A percentile compares a stretch with the other conserved stretches of the same genome.
Evolutionary conservation across 2,113 vertebrate species (phyloP).

Genomic region (Brevimyrus niger): DNA sequence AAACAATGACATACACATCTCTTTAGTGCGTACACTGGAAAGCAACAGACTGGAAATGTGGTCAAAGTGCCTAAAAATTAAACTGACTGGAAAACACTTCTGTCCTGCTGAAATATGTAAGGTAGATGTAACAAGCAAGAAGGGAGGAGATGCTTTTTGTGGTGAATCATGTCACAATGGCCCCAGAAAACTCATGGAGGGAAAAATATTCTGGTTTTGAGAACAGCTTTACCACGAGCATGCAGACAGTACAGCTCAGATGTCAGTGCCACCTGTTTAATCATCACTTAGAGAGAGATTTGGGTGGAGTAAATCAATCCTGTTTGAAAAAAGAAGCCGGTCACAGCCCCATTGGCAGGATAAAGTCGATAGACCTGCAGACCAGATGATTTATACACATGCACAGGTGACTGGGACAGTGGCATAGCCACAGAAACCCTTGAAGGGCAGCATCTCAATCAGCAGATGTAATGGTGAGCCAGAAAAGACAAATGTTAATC

Average conservation of each 20-base stretch:
- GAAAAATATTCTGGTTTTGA: background rate
- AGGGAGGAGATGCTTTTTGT: background rate
- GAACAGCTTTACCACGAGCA: background rate
- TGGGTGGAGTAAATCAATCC: slow-evolving; percentile 3
- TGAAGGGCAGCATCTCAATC: background rate
- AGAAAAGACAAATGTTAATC: background rate
- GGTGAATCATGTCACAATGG: background rate
- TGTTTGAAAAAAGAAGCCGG: background rate
- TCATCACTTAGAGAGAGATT: background rate
- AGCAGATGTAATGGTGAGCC: background rate
- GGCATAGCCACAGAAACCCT: background rate
- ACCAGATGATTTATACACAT: background rate
- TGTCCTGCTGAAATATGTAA: background rate
- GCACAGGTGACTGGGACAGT: background rate
- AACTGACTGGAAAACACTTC: background rate
- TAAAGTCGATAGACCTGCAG: background rate
- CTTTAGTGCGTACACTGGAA: background rate
- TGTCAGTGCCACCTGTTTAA: background rate
- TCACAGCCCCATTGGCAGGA: background rate
- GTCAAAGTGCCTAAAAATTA: background rate
- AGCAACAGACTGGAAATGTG: background rate
- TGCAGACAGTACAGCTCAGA: background rate
- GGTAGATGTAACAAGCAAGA: background rate
- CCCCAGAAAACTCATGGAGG: background rate
- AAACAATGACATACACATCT: background rate